Evolutionary conservation across 2,113 vertebrate genomes (phyloP), one percentile per base, ranked within the genome.

Genomic region (Marmota flaviventris): DNA sequence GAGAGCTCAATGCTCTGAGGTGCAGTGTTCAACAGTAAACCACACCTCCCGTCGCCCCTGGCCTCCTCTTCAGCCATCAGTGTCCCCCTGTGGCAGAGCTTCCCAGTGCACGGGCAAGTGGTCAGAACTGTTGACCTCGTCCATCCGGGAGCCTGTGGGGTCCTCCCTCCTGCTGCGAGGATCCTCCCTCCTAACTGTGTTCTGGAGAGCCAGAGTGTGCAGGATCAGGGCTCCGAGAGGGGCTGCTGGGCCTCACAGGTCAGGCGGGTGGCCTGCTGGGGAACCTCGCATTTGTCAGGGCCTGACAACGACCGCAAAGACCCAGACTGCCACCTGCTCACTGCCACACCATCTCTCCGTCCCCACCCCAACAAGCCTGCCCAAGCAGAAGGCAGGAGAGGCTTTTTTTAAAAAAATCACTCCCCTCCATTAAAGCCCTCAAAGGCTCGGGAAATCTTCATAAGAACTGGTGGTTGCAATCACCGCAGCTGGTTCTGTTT

Each of bases 281-380:
- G 58, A 58, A 18, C 11, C 34, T 75, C 7, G 10, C 45, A 1
- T 20, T 42, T 3, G 25, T 18, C 1, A 4, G 18, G 29, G 17
- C 1, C 56, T 16, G 69, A 39, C 0, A 24, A n/a, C 25, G 20
- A 17, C 81, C 2, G 24, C 14, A 14, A 1, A 42, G 20, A 32
- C 29, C 51, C 32, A 48, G 27, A 16, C 4, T 3, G 4, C 32
- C 67, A 37, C 32, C 2, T 1, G 39, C 24, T 24, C 81, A 45
- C 69, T 0, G 16, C 16, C 22, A 16, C 2, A 6, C 22, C 39
- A 0, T n/a, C 27, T 51, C 34, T 70, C 78, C 17, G 2, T 22
- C 8, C 39, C 72, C 84, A 45, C 8, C 18, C 32, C n/a, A 9
- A 32, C 58, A 67, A 8, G 39, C 29, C 32, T 2, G 45, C 58